Evolutionary conservation across 2,113 vertebrate species (phyloP), one percentile per base, ranked within the genome.

Genomic region (Stictonetta naevosa): DNA sequence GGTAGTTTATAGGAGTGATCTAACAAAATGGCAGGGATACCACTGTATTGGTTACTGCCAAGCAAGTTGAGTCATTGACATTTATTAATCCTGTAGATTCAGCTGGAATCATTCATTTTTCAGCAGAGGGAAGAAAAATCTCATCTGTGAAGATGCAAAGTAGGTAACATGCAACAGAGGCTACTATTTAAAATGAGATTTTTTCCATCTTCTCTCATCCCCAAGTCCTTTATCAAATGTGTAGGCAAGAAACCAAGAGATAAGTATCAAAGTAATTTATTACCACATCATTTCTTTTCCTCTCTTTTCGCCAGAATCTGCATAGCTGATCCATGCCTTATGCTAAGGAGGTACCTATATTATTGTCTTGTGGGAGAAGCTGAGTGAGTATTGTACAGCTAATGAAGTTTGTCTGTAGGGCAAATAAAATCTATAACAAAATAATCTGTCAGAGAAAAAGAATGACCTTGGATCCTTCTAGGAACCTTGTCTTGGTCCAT

Each of bases 341-440:
- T 80, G 38, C 25, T 82, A 33, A 83, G n/a, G 21, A 74, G 66
- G 22, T 40, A 31, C 40, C 36, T 62, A 17, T 78, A 17, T 67
- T 91, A 36, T 6, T 63, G 6, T 88, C 69, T 55, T 86, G 25
- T 53, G 58, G 20, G 68, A 83, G 60, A 93, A 76, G 26, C 21
- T 76, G 34, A 46, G 17, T 50, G 29, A 86, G 11, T 63, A 33
- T 56, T 74, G 33, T 67, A 85, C 83, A 94, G 81, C 53, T 76
- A 90, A 74, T 78, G n/a, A 10, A 69, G 93, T 97, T 96, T 95
- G 63, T 84, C 86, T 96, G 42, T 62, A 91, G 82, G 66, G 42
- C 42, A 92, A 89, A 91, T 75, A 97, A 97, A 97, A 97, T 98
- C 97, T 69, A 83, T 97, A 97, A 87, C 8, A 97, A 96, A 96